A percentile compares a stretch with the other conserved stretches of the same genome.
Conservation (phyloP, 2,888 invertebrate species). For the Mongoloraphidia duomilia region DNA sequence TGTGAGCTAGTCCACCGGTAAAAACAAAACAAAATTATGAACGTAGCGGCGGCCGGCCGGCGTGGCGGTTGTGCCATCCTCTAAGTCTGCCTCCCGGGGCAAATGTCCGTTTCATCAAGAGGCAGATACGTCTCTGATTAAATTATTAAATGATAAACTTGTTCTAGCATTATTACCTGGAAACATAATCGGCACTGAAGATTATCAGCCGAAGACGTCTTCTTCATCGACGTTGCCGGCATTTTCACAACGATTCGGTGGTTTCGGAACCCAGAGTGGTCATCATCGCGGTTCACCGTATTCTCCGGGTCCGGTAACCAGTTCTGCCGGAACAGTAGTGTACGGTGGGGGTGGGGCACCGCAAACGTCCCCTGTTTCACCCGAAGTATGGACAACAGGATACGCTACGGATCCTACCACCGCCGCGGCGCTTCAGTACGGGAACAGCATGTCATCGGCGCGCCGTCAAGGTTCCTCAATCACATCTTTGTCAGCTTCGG, state of each 20-base stretch:
- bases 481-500: background rate
- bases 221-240: constrained; percentile 3
- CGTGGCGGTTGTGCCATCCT: too few relatives aligned
- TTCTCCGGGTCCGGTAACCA: background rate
- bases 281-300: background rate
- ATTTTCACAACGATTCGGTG: constrained; percentile 3
- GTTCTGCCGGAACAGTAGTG: too few relatives aligned
- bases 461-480: background rate
- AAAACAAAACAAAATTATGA: too few relatives aligned
- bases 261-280: background rate
- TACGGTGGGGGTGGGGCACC: background rate
- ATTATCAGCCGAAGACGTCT: background rate
- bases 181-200: too few relatives aligned
- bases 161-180: too few relatives aligned
- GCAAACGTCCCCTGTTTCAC: background rate
- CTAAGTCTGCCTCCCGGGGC: too few relatives aligned
- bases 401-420: background rate
- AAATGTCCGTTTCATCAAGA: too few relatives aligned
- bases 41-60: too few relatives aligned
- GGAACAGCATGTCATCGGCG: background rate
- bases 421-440: background rate
- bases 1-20: too few relatives aligned
- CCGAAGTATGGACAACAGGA: background rate
- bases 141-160: too few relatives aligned
- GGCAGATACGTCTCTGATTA: too few relatives aligned